A percentile compares a stretch with the other conserved stretches of the same genome.
phyloP scores from a whole-genome alignment of 1,140 invertebrate species.

The Spodoptera frugiperda region DNA sequence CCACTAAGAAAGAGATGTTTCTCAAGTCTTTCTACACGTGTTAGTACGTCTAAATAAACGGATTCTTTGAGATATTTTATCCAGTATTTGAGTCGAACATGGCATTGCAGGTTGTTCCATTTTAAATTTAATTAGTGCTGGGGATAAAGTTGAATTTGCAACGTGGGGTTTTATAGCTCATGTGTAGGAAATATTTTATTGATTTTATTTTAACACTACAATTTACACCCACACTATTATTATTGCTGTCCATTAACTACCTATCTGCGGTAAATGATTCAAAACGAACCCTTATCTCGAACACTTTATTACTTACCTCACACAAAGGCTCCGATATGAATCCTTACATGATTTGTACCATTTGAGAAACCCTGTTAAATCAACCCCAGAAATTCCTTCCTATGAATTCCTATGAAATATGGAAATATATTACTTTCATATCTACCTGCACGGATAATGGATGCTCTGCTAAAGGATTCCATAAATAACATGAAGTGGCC shows the following conservation, averaged over 20 bases:
- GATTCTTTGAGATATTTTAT: neutral
- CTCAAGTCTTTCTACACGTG: neutral
- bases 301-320: conserved; percentile 17
- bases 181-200: no score
- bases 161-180: no score
- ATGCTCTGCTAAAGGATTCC: conserved; percentile 3
- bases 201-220: no score
- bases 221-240: neutral
- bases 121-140: no score
- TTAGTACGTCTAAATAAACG: neutral
- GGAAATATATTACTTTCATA: conserved; percentile 17
- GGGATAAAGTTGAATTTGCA: no score
- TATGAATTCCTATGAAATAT: conserved; percentile 24
- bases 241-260: neutral
- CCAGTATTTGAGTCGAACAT: no score
- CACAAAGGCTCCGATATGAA: conserved; percentile 2
- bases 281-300: neutral
- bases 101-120: no score
- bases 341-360: conserved; percentile 19
- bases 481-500: neutral
- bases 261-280: neutral
- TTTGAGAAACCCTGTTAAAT: conserved; percentile 28
- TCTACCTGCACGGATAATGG: conserved; percentile 17
- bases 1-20: neutral
- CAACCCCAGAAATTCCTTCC: conserved; percentile 16